phyloP scores from a whole-genome alignment of 2,113 vertebrate species.

The Psettodes erumei region DNA sequence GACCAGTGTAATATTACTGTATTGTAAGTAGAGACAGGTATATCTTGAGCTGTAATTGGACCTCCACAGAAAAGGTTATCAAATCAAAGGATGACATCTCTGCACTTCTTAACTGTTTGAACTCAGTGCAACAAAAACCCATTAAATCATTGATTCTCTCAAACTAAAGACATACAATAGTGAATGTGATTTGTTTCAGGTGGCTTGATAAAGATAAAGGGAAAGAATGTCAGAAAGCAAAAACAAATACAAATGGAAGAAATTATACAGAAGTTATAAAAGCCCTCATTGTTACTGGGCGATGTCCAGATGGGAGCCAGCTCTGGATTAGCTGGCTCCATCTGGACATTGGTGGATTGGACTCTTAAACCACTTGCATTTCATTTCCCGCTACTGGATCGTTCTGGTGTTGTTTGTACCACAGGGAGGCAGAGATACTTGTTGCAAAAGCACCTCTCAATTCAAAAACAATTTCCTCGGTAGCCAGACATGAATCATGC shows the following conservation, averaged over 20 bases:
- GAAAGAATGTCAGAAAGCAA: not conserved
- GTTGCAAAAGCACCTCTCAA: not conserved
- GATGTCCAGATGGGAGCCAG: slow-evolving; percentile 10
- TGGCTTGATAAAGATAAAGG: too few relatives aligned
- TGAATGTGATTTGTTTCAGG: too few relatives aligned
- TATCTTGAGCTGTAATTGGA: not conserved
- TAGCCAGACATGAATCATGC: slow-evolving; percentile 2
- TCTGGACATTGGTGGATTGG: not conserved
- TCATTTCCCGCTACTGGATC: not conserved
- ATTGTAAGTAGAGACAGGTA: not conserved
- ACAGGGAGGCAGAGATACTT: not conserved
- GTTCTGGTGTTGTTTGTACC: not conserved
- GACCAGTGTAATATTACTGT: not conserved
- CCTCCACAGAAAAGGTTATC: not conserved
- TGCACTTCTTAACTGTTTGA: not conserved
- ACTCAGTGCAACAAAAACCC: not conserved
- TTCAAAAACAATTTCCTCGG: slow-evolving; percentile 18
- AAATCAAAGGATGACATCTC: not conserved
- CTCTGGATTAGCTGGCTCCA: too few relatives aligned
- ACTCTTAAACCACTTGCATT: slow-evolving; percentile 10
- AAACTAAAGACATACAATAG: not conserved
- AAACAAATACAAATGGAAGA: not conserved
- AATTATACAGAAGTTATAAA: not conserved
- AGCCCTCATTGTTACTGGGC: slow-evolving; percentile 1
- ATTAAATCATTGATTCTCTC: not conserved